phyloP scores from a whole-genome alignment of 2,888 invertebrate species.

The Oligia fasciuncula region DNA sequence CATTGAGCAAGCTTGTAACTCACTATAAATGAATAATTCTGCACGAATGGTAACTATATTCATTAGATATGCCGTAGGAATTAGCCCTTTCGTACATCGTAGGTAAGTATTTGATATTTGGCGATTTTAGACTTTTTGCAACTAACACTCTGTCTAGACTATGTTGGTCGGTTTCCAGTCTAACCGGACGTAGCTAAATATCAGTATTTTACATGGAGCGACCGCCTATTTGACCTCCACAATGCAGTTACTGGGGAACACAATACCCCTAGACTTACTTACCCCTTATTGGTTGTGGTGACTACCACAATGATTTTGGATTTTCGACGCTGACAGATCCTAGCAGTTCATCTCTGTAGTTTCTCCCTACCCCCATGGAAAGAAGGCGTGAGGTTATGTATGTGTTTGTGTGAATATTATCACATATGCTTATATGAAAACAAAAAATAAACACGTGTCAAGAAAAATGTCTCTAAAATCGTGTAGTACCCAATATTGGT shows the following conservation, averaged over 20 bases:
- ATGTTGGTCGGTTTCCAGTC: no score
- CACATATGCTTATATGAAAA: background rate
- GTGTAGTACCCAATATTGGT: background rate
- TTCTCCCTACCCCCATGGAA: background rate
- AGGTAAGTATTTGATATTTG: background rate
- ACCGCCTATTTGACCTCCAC: background rate
- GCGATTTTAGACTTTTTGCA: background rate
- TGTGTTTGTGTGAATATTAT: background rate
- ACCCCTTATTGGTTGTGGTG: background rate
- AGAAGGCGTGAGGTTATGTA: background rate
- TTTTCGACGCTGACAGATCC: background rate
- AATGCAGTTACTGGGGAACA: background rate
- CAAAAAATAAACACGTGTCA: background rate
- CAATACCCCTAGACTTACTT: no score
- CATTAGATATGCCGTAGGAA: constrained; percentile 49
- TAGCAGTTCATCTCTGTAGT: background rate
- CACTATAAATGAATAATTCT: constrained; percentile 75
- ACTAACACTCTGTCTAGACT: no score
- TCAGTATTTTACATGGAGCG: background rate
- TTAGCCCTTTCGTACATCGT: background rate
- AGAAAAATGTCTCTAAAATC: no score
- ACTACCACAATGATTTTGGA: background rate
- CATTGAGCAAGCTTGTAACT: constrained; percentile 72
- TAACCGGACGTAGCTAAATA: background rate
- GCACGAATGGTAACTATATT: constrained; percentile 63